These are phyloP conservation scores for Pristionchus fissidentatus DNA, from an alignment of 2,888 invertebrate genomes.

Conservation along the genomic window DNA sequence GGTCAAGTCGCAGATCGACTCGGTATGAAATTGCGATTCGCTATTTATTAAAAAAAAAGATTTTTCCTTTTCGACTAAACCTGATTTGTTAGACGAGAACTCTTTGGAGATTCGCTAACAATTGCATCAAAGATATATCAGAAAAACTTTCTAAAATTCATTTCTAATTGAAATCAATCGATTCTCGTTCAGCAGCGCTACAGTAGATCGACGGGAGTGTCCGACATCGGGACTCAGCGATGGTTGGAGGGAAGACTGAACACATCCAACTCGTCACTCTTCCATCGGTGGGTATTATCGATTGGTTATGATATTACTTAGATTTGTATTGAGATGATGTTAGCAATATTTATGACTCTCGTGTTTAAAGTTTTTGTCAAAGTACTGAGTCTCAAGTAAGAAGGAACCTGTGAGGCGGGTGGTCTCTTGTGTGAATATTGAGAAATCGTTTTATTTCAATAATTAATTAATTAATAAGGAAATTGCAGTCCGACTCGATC, in stretches of 20 bases:
- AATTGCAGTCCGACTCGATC: conserved; percentile 59
- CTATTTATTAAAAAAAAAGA: neutral
- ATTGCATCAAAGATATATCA: neutral
- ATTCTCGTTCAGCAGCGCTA: neutral
- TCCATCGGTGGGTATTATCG: conserved; percentile 55
- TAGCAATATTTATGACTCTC: no score
- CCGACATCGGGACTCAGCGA: conserved; percentile 73
- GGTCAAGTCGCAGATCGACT: conserved; percentile 70
- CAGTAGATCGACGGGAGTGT: conserved; percentile 56
- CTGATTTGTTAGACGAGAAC: no score
- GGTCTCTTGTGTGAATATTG: no score
- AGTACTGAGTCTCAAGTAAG: no score
- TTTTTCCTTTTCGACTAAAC: neutral
- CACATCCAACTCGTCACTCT: conserved; percentile 71
- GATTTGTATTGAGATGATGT: no score
- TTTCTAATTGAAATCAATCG: neutral
- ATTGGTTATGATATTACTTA: no score
- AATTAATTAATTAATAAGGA: neutral
- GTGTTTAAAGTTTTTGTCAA: no score
- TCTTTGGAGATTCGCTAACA: neutral
- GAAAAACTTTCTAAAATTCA: no score
- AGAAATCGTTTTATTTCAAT: neutral
- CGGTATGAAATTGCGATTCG: conserved; percentile 54
- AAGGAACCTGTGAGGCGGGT: no score
- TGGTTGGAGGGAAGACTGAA: conserved; percentile 74